Evolutionary conservation across 2,113 vertebrate genomes (phyloP).

Genomic region (Astur gentilis): DNA sequence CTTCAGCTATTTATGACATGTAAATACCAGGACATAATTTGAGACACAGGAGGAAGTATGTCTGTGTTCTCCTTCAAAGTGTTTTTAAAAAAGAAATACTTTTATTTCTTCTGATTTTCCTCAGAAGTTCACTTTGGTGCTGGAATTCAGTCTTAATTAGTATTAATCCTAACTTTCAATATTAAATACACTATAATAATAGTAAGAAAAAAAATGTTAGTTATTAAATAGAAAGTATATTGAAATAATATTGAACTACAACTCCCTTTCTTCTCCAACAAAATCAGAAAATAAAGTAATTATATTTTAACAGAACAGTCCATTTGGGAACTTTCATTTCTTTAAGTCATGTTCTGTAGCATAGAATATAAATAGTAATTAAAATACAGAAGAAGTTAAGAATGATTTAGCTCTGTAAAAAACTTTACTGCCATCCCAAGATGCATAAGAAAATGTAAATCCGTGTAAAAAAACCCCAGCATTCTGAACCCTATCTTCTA

Average conservation of each 20-base stretch:
- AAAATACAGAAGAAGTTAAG: not conserved
- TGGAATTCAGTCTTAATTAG: not conserved
- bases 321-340: not conserved
- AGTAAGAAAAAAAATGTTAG: not conserved
- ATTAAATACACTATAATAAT: not conserved
- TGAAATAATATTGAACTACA: not conserved
- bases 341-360: not conserved
- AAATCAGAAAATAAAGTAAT: not conserved
- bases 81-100: not conserved
- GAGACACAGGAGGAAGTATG: not conserved
- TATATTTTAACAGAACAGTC: not conserved
- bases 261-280: not conserved
- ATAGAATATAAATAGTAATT: not conserved
- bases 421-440: not conserved
- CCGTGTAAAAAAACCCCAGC: not conserved
- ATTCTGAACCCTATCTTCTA: not conserved
- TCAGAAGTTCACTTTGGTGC: not conserved
- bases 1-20: not conserved
- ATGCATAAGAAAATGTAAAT: not conserved
- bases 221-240: not conserved
- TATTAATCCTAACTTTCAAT: not conserved
- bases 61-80: not conserved
- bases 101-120: not conserved
- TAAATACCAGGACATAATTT: not conserved
- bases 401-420: not conserved